Percentiles rank a stretch among this genome's conserved stretches.
phyloP scores from a whole-genome alignment of 2,888 invertebrate species.

The Caenorhabditis japonica region DNA sequence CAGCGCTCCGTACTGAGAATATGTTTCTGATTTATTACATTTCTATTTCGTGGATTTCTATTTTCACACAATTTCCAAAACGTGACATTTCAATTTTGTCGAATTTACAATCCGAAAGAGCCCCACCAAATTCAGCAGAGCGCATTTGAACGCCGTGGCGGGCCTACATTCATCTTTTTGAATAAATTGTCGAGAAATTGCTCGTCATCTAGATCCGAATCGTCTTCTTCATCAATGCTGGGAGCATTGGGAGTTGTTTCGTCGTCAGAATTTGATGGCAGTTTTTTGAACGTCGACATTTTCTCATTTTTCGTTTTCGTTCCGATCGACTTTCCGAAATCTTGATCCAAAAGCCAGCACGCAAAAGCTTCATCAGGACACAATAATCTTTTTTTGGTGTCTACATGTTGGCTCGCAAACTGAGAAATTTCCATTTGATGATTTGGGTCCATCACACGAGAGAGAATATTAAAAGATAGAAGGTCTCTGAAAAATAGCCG shows the following conservation, averaged over 20 bases:
- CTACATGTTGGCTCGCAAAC: slow-evolving; percentile 15
- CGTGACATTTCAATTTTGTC: no score
- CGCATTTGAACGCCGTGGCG: no score
- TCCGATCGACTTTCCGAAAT: slow-evolving; percentile 26
- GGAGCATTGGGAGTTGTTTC: slow-evolving; percentile 6
- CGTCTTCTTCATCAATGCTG: slow-evolving; percentile 39
- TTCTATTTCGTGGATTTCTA: no score
- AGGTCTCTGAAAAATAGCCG: slow-evolving; percentile 22
- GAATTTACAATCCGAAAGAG: no score
- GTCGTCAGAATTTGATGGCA: slow-evolving; percentile 11
- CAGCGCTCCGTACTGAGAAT: no score
- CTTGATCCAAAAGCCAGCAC: slow-evolving; percentile 59
- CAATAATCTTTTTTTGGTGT: slow-evolving; percentile 11
- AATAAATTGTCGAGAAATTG: slow-evolving; percentile 30
- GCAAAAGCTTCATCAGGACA: slow-evolving; percentile 57
- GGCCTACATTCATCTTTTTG: slow-evolving; percentile 43
- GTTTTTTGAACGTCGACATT: slow-evolving; percentile 7
- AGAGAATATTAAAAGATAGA: slow-evolving; percentile 19
- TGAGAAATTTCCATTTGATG: slow-evolving; percentile 17
- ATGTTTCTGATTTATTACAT: no score
- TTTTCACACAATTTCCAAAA: no score
- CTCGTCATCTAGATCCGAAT: slow-evolving; percentile 25
- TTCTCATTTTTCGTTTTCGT: slow-evolving; percentile 7
- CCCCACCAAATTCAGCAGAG: no score
- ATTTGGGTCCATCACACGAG: slow-evolving; percentile 16